Evolutionary conservation across 2,113 vertebrate genomes (phyloP), one percentile per base, ranked within the genome.

Genomic region (Corythaeola cristata): DNA sequence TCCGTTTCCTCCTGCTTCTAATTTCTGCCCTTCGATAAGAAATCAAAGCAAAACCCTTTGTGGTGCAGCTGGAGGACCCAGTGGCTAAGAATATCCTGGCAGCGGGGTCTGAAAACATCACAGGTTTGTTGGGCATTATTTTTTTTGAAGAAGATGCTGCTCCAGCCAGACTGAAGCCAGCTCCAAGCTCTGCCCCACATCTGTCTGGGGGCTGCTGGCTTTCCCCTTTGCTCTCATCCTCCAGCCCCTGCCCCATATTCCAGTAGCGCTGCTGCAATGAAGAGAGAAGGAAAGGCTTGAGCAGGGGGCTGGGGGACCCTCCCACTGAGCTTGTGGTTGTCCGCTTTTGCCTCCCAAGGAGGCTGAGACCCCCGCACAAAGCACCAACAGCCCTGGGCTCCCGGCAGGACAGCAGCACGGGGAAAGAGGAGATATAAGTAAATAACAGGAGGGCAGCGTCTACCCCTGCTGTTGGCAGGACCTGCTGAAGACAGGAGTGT

Each of bases 1-100:
- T 92, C 95, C 73, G 90, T 96, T 98, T 98, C 97, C 98, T 98
- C 97, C 95, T 56, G 67, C 89, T 97, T 93, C 97, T 92, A 72
- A 88, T 89, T 96, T 72, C 84, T 97, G 92, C 69, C 21, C 85
- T 60, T 37, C 0, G 88, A 97, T 98, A 97, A 98, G 96, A 88
- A 90, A 59, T 66, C 3, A 5, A 69, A 88, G 80, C 11, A 2
- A 85, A 90, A 89, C 56, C 55, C 15, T 88, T 49, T 0, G 14
- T 22, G 8, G 44, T 78, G 71, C 50, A 26, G 30, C 72, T 69
- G 72, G 45, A 67, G 45, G 17, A 64, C 75, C 68, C 41, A 24
- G 17, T 4, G 1, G 28, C 78, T 27, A 39, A 64, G 67, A 93
- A 92, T 45, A 80, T 35, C 50, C 53, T 3, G 39, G 50, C 39